Conservation (phyloP, 2,113 vertebrate genomes). For the Antennarius striatus region DNA sequence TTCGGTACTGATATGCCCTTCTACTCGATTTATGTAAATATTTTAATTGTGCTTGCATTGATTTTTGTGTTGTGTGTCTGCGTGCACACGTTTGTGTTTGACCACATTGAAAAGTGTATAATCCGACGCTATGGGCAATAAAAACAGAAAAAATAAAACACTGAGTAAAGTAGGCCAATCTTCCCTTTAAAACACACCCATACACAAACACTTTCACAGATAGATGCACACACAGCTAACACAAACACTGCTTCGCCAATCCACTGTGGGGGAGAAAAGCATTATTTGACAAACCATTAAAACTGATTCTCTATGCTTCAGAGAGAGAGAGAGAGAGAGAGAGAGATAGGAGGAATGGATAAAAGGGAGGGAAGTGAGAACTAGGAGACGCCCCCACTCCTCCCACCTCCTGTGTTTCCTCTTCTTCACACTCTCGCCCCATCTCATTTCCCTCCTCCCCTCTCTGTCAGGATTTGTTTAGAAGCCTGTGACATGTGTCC, state of each 20-base stretch:
- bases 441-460: neutral
- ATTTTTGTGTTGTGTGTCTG: slow-evolving; percentile 24
- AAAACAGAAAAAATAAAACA: slow-evolving; percentile 54
- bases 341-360: slow-evolving; percentile 35
- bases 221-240: slow-evolving; percentile 24
- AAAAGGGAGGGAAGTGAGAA: slow-evolving; percentile 61
- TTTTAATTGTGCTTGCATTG: slow-evolving; percentile 38
- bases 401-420: slow-evolving; percentile 3
- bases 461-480: slow-evolving; percentile 63
- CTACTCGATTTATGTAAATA: slow-evolving; percentile 7
- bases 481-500: slow-evolving; percentile 59
- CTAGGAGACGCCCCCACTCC: slow-evolving; percentile 37
- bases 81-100: slow-evolving; percentile 44
- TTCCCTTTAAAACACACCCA: slow-evolving; percentile 61
- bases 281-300: slow-evolving; percentile 78
- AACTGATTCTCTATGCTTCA: slow-evolving; percentile 74
- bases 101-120: slow-evolving; percentile 71
- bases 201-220: slow-evolving; percentile 23
- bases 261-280: slow-evolving; percentile 68
- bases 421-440: slow-evolving; percentile 12
- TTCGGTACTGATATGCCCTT: neutral
- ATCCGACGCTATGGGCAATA: slow-evolving; percentile 71
- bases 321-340: slow-evolving; percentile 55
- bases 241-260: slow-evolving; percentile 65
- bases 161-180: slow-evolving; percentile 76